Evolutionary conservation across 2,113 vertebrate species (phyloP), one percentile per base, ranked within the genome.

Genomic region (Phaethornis superciliosus): DNA sequence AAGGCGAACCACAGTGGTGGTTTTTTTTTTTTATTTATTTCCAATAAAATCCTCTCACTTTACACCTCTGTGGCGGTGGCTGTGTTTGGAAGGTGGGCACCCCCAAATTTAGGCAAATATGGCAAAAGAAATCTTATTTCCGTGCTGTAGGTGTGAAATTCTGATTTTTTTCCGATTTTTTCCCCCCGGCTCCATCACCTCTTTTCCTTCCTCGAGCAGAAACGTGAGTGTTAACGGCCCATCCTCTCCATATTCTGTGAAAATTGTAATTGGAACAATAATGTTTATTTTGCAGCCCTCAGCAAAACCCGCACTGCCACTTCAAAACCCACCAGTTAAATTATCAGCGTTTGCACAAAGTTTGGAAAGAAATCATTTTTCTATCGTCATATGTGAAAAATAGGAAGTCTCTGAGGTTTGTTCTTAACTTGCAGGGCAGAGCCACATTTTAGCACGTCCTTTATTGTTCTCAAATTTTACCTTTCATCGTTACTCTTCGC

Each of bases 151-250:
- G 59, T 47, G 49, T 18, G 58, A 49, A 37, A 58, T 10, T 15
- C 46, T 10, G 46, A 47, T 46, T 65, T 56, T 47, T 28, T 30
- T 44, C 9, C 1, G 28, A 4, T 6, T 72, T 35, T 23, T 27
- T 10, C 0, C 2, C 3, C 4, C 15, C 7, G 37, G 37, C 37
- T 3, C 7, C 10, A 2, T 12, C 0, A 1, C 63, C 47, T 19
- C 7, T 55, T n/a, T 56, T 64, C 19, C 10, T 33, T 51, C 22
- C 16, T 11, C 15, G 1, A 44, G 60, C 40, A 47, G 46, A 24
- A 72, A 20, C 5, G 7, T 2, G 84, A 56, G 32, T 4, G 55
- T 59, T 24, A 17, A 8, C 3, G 21, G 8, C 42, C 40, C 26
- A 4, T 20, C 33, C 76, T 51, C 40, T 52, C 33, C 52, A 4